phyloP scores from a whole-genome alignment of 2,113 vertebrate genomes.

The Periophthalmus modestus region DNA sequence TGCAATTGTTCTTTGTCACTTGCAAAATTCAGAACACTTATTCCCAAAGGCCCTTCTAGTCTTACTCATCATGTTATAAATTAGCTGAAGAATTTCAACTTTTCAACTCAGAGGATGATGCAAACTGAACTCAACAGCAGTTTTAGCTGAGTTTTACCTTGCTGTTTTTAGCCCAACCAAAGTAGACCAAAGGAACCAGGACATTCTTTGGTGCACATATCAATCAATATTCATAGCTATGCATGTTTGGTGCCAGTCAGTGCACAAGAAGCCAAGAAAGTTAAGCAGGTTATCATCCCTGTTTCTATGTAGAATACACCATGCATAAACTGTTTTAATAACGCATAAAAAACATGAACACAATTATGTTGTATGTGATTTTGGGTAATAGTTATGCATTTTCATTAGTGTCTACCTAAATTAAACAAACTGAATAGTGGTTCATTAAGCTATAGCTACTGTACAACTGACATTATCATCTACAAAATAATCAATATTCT shows the following conservation, averaged over 20 bases:
- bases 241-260: not conserved
- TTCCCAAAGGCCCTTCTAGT: conserved; percentile 12
- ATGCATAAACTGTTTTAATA: not conserved
- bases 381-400: not conserved
- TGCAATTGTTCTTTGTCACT: conserved; percentile 7
- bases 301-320: not conserved
- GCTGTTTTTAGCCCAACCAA: not conserved
- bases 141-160: conserved; percentile 2
- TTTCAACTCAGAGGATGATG: conserved; percentile 20
- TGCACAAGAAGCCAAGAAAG: not conserved
- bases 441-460: not conserved
- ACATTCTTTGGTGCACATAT: not conserved
- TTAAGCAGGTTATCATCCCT: not conserved
- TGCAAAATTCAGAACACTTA: conserved; percentile 5
- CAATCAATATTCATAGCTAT: not conserved
- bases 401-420: conserved; percentile 1
- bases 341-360: not conserved
- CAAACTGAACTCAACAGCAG: conserved; percentile 2
- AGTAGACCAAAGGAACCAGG: conserved; percentile 17
- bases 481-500: not conserved
- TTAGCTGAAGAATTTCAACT: conserved; percentile 38
- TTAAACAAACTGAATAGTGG: conserved; percentile 4
- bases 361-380: not conserved
- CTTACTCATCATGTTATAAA: conserved; percentile 27
- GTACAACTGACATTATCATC: not conserved